These are phyloP conservation scores for Octomys mimax DNA, from an alignment of 2,797 vertebrate species.

Conservation along the genomic window DNA sequence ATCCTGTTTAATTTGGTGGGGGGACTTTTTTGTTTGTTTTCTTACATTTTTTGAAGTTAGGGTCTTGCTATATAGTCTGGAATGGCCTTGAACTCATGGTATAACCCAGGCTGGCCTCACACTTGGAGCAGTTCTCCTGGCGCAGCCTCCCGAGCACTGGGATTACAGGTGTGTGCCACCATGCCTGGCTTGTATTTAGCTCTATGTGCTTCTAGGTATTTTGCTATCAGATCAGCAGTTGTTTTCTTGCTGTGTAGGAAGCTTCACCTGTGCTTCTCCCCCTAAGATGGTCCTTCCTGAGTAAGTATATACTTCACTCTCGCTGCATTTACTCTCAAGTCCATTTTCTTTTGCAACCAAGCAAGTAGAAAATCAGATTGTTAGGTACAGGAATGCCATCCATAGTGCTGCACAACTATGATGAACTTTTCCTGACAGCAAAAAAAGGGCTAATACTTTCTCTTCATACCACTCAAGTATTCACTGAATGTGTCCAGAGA, in stretches of 20 bases:
- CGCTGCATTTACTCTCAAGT: slow-evolving; percentile 33
- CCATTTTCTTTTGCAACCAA: slow-evolving; percentile 47
- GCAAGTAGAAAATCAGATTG: not conserved
- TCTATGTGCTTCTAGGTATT: not conserved
- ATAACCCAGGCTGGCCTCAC: not conserved
- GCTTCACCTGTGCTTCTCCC: not conserved
- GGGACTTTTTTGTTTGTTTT: not conserved
- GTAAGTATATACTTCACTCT: not conserved
- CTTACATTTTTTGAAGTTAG: not conserved
- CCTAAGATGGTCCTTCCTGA: not conserved
- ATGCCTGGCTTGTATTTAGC: not conserved
- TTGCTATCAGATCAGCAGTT: slow-evolving; percentile 11
- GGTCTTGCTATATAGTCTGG: not conserved
- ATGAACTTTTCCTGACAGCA: slow-evolving; percentile 9
- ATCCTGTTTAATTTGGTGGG: not conserved
- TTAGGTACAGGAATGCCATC: not conserved
- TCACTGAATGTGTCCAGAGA: slow-evolving; percentile 15
- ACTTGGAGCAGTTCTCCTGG: not conserved
- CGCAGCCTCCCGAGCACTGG: not conserved
- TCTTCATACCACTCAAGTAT: not conserved
- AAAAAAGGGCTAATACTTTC: slow-evolving; percentile 32
- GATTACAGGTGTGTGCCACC: not conserved
- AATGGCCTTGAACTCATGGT: not conserved
- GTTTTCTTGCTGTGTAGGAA: not conserved
- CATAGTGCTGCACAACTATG: slow-evolving; percentile 36